A percentile compares a stretch with the other conserved stretches of the same genome.
phyloP scores from a whole-genome alignment of 2,113 vertebrate species.

The Collichthys lucidus region DNA sequence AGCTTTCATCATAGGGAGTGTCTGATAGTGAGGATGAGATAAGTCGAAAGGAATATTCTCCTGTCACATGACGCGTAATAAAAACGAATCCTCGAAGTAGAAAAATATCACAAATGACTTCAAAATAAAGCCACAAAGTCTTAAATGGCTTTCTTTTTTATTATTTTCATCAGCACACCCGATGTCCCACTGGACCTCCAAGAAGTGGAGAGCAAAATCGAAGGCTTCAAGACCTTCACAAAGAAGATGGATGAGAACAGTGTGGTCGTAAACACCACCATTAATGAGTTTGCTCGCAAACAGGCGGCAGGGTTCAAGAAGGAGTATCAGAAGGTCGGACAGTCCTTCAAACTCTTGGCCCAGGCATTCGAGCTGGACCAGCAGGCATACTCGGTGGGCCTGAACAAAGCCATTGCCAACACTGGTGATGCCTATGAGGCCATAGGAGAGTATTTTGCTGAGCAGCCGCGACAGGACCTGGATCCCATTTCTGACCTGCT shows the following conservation, averaged over 20 bases:
- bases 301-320: conserved; percentile 96
- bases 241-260: conserved; percentile 97
- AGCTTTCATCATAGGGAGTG: conserved; percentile 29
- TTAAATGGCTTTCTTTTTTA: not conserved
- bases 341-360: conserved; percentile 91
- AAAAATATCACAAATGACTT: not conserved
- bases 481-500: conserved; percentile 95
- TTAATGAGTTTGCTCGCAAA: conserved; percentile 94
- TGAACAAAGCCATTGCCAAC: conserved; percentile 94
- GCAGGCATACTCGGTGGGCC: conserved; percentile 88
- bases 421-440: conserved; percentile 93
- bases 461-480: conserved; percentile 96
- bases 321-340: conserved; percentile 97
- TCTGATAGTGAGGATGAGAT: conserved; percentile 36
- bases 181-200: conserved; percentile 90
- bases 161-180: conserved; percentile 87
- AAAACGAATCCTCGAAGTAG: conserved; percentile 12
- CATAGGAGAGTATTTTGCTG: conserved; percentile 95
- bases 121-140: not conserved
- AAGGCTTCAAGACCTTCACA: conserved; percentile 94
- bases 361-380: conserved; percentile 98
- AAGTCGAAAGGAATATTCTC: conserved; percentile 8
- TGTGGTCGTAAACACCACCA: conserved; percentile 91
- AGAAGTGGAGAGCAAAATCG: conserved; percentile 94
- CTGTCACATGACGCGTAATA: not conserved